Base-by-base conservation (phyloP, 2,113 vertebrate species). In the Meleagris gallopavo region DNA sequence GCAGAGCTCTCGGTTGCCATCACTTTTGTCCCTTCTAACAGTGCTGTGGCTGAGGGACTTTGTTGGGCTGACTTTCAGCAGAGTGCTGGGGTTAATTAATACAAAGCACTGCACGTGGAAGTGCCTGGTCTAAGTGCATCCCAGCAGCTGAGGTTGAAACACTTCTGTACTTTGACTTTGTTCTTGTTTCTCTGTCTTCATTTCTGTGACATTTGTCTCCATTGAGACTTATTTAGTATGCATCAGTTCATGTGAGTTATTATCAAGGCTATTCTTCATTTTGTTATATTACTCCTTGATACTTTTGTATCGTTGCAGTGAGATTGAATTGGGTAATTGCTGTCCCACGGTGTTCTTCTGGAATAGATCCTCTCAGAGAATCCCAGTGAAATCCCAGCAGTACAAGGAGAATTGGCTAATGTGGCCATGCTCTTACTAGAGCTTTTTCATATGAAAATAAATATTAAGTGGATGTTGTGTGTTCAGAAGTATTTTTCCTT, bases 181-280 rank as follows among this genome's bases (percentile, higher is more conserved):
- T 92, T 95, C 75, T 79, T 87, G 36, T 92, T 96, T 94, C 83
- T 86, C 48, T 54, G 55, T 94, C 90, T 96, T 95, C 41, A 73
- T 93, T 90, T 86, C 89, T 58, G 66, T 85, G 85, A 72, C 80
- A 57, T 91, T 95, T 93, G 41, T 74, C 86, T 93, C 87, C 86
- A 24, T 34, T 80, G 89, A 83, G 88, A 88, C 65, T 94, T 45
- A 38, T 22, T 95, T 93, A 50, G 76, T 90, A 95, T 91, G 85
- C 93, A 80, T 89, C 87, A 21, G 78, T 81, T 97, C 75, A 75
- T 89, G 79, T 2, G 0, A 95, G 82, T 90, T 94, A 93, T 94
- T 92, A 95, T 89, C 89, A 72, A 81, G 79, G 69, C 89, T 91
- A 52, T 88, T 94, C 91, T 91, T 92, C 88, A 78, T 88, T 96